phyloP scores from a whole-genome alignment of 2,797 vertebrate species.

The Megalops cyprinoides region DNA sequence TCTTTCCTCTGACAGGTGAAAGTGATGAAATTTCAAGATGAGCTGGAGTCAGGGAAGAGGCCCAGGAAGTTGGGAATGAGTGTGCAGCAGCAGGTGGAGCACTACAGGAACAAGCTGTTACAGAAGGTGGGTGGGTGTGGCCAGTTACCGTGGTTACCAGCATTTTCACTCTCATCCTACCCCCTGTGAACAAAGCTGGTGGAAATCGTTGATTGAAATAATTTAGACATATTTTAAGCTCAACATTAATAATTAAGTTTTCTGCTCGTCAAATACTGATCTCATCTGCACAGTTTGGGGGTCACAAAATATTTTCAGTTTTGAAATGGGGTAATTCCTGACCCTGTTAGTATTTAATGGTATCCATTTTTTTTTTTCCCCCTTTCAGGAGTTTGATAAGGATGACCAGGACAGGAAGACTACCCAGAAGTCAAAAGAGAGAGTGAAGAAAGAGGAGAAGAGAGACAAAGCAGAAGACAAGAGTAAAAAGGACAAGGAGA shows the following conservation, averaged over 20 bases:
- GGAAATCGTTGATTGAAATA: no score
- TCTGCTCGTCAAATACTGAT: no score
- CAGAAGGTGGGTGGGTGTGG: slow-evolving; percentile 67
- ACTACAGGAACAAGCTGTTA: slow-evolving; percentile 78
- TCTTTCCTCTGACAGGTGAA: slow-evolving; percentile 66
- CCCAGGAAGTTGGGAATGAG: slow-evolving; percentile 70
- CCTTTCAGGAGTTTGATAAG: slow-evolving; percentile 75
- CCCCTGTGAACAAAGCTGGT: background rate
- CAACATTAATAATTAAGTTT: no score
- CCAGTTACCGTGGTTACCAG: background rate
- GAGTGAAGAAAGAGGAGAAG: slow-evolving; percentile 69
- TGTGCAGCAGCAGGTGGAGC: slow-evolving; percentile 76
- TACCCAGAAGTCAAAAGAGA: slow-evolving; percentile 67
- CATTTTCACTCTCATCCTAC: background rate
- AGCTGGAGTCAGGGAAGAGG: slow-evolving; percentile 77
- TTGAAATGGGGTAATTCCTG: no score
- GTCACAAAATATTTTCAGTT: no score
- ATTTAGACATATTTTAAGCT: no score
- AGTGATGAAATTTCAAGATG: slow-evolving; percentile 80
- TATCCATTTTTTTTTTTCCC: background rate
- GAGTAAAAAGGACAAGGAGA: slow-evolving; percentile 35
- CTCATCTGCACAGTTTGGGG: no score
- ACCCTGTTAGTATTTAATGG: no score
- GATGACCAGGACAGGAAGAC: slow-evolving; percentile 67
- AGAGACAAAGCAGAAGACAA: slow-evolving; percentile 58